Conservation (phyloP, 2,888 invertebrate genomes). For the Dryadula phaetusa region DNA sequence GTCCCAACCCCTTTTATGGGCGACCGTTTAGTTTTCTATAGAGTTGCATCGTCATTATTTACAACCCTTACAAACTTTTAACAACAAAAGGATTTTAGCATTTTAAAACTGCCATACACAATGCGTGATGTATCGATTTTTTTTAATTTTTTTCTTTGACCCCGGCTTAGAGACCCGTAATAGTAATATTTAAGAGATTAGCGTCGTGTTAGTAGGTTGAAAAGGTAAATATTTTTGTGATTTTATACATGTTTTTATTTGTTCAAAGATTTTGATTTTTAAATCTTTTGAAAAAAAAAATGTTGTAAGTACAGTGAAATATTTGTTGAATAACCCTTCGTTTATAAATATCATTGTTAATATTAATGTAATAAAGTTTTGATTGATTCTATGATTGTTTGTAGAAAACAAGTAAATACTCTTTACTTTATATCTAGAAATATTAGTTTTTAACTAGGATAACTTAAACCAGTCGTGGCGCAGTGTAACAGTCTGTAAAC, state of each 20-base stretch:
- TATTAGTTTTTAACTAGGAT: no score
- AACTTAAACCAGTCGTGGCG: no score
- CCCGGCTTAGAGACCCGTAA: slow-evolving; percentile 72
- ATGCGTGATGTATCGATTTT: slow-evolving; percentile 74
- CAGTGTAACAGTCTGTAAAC: no score
- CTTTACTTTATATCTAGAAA: no score
- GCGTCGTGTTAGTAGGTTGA: slow-evolving; percentile 69
- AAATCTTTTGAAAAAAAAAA: slow-evolving; percentile 36
- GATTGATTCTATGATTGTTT: no score
- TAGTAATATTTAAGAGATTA: slow-evolving; percentile 84
- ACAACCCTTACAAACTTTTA: slow-evolving; percentile 81
- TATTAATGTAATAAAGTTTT: no score
- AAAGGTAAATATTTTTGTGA: slow-evolving; percentile 68
- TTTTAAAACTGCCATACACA: slow-evolving; percentile 77
- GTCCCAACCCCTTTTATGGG: slow-evolving; percentile 51
- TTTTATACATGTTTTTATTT: slow-evolving; percentile 64
- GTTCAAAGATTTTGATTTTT: slow-evolving; percentile 55
- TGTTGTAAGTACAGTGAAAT: slow-evolving; percentile 1
- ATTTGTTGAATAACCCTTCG: neutral
- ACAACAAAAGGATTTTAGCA: slow-evolving; percentile 82
- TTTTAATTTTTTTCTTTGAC: slow-evolving; percentile 50
- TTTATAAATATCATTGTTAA: neutral
- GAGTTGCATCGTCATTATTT: slow-evolving; percentile 82
- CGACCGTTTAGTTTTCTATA: slow-evolving; percentile 77
- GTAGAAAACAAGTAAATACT: no score